These are phyloP conservation scores for Ctenochaetus hawaiiensis DNA, from an alignment of 2,797 vertebrate genomes.

Conservation along the genomic window DNA sequence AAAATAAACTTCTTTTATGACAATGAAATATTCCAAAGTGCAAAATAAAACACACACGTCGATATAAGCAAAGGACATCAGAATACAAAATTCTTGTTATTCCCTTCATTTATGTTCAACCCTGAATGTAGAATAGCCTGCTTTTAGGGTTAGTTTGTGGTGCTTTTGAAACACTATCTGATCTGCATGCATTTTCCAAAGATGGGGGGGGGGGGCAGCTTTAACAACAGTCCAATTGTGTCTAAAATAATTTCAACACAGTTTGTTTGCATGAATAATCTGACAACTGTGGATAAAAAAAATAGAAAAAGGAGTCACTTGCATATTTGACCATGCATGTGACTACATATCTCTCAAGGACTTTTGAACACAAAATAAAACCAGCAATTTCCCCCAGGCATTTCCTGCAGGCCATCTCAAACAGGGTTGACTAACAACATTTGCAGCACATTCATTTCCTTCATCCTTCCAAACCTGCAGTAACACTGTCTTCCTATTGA, in stretches of 20 bases:
- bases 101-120: constrained; percentile 49
- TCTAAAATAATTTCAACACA: neutral
- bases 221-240: constrained; percentile 18
- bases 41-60: constrained; percentile 80
- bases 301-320: neutral
- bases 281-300: constrained; percentile 11
- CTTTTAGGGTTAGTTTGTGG: constrained; percentile 12
- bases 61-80: constrained; percentile 80
- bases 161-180: neutral
- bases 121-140: constrained; percentile 66
- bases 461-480: constrained; percentile 46
- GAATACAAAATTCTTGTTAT: constrained; percentile 72
- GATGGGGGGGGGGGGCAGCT: neutral
- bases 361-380: constrained; percentile 22
- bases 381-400: neutral
- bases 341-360: constrained; percentile 9
- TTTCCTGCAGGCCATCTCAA: constrained; percentile 47
- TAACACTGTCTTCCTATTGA: constrained; percentile 32
- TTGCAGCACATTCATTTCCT: constrained; percentile 64
- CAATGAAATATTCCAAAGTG: constrained; percentile 84
- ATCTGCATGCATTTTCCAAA: neutral
- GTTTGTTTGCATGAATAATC: constrained; percentile 21
- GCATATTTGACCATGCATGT: constrained; percentile 38
- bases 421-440: constrained; percentile 58
- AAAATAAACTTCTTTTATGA: constrained; percentile 85